phyloP scores from a whole-genome alignment of 2,797 vertebrate genomes.

The Chaunax sp. region DNA sequence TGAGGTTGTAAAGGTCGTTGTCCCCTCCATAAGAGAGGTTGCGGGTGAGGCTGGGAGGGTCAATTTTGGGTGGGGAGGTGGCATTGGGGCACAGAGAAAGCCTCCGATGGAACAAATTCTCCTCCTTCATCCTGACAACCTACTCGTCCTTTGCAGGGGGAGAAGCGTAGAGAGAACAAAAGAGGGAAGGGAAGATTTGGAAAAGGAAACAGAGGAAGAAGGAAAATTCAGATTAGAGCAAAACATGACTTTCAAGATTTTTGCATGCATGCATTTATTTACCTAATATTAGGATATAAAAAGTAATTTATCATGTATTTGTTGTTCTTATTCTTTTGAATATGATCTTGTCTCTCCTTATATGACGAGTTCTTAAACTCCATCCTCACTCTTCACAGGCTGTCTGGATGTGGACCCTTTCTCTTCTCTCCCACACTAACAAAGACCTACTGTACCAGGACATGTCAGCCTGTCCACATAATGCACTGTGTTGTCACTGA shows the following conservation, averaged over 20 bases:
- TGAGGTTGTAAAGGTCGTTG: conserved; percentile 87
- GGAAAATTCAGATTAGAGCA: background rate
- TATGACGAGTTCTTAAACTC: conserved; percentile 18
- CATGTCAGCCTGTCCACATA: conserved; percentile 61
- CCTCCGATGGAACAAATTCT: conserved; percentile 92
- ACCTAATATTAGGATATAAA: conserved; percentile 13
- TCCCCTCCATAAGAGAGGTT: conserved; percentile 92
- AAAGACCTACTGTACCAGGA: conserved; percentile 66
- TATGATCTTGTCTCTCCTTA: background rate
- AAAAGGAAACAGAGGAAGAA: conserved; percentile 13
- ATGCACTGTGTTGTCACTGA: conserved; percentile 50
- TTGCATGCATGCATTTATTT: background rate
- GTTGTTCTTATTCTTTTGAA: conserved; percentile 16
- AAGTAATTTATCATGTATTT: conserved; percentile 6
- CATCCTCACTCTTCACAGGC: conserved; percentile 4
- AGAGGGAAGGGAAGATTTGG: background rate
- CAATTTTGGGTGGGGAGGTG: conserved; percentile 91
- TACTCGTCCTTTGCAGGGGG: conserved; percentile 84
- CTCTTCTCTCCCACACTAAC: conserved; percentile 39
- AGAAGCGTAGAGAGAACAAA: conserved; percentile 27
- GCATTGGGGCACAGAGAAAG: conserved; percentile 91
- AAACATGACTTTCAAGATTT: background rate
- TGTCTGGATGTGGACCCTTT: conserved; percentile 24
- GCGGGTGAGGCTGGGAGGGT: conserved; percentile 87
- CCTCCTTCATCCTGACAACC: conserved; percentile 94